Evolutionary conservation across 2,797 vertebrate genomes (phyloP).

Genomic region (Lacerta viridis): DNA sequence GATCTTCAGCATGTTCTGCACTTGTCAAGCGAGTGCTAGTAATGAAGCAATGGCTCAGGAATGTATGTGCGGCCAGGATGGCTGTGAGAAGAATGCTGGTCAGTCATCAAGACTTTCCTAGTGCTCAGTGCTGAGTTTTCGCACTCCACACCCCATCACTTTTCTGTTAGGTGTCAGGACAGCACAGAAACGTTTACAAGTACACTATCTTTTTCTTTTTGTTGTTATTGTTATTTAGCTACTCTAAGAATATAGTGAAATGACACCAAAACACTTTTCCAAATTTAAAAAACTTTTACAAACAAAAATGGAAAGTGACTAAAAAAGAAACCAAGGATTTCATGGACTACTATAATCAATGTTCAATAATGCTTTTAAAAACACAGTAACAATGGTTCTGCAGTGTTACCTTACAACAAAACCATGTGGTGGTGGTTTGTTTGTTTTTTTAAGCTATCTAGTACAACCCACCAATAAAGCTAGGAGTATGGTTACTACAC

Average conservation of each 20-base stretch:
- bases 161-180: slow-evolving; percentile 72
- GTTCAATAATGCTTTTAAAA: slow-evolving; percentile 23
- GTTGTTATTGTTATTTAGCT: too few species aligned
- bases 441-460: not conserved
- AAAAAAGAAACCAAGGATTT: slow-evolving; percentile 29
- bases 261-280: slow-evolving; percentile 26
- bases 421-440: too few species aligned
- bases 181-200: slow-evolving; percentile 74
- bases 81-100: slow-evolving; percentile 83
- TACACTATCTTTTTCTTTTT: slow-evolving; percentile 59
- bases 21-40: not conserved
- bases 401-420: not conserved
- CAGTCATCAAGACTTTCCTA: slow-evolving; percentile 73
- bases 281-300: slow-evolving; percentile 7
- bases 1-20: not conserved
- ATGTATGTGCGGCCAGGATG: slow-evolving; percentile 78
- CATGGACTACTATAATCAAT: not conserved
- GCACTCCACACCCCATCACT: slow-evolving; percentile 72
- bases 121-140: too few species aligned
- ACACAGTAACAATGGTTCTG: slow-evolving; percentile 38
- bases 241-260: too few species aligned
- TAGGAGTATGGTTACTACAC: not conserved
- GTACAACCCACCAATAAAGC: not conserved
- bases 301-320: accelerated
- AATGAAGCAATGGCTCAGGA: slow-evolving; percentile 78